A percentile compares a stretch with the other conserved stretches of the same genome.
These are phyloP conservation scores for Arothron firmamentum DNA, from an alignment of 2,113 vertebrate genomes.

Conservation along the genomic window DNA sequence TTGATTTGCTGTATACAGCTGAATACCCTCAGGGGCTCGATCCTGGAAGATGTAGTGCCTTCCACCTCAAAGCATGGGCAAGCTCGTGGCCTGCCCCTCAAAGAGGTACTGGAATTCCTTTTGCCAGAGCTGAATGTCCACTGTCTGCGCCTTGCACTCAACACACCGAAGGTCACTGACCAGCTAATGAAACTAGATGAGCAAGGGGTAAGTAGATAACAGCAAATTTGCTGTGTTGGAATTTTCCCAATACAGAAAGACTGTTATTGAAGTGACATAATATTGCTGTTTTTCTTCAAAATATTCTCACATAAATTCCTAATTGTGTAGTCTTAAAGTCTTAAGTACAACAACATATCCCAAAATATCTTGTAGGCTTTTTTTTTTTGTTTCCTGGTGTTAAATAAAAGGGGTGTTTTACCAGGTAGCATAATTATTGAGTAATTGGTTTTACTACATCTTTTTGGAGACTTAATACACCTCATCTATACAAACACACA, in stretches of 20 bases:
- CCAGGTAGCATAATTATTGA: no score
- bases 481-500: no score
- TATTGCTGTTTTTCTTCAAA: not conserved
- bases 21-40: conserved; percentile 89
- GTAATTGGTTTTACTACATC: no score
- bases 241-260: not conserved
- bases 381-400: no score
- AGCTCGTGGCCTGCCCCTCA: conserved; percentile 91
- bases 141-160: conserved; percentile 93
- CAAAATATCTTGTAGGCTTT: no score
- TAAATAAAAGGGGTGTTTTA: no score
- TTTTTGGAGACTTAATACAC: no score
- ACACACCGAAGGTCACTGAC: conserved; percentile 96
- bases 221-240: not conserved
- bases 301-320: no score
- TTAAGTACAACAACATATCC: no score
- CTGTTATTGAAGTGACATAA: not conserved
- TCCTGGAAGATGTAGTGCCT: conserved; percentile 92
- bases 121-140: conserved; percentile 92
- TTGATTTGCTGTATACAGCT: conserved; percentile 72
- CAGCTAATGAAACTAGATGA: conserved; percentile 99
- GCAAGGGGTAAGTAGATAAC: conserved; percentile 84
- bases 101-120: conserved; percentile 94
- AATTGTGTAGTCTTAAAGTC: no score
- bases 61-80: conserved; percentile 95